Evolutionary conservation across 2,113 vertebrate species (phyloP).

Genomic region (Oriolus oriolus): DNA sequence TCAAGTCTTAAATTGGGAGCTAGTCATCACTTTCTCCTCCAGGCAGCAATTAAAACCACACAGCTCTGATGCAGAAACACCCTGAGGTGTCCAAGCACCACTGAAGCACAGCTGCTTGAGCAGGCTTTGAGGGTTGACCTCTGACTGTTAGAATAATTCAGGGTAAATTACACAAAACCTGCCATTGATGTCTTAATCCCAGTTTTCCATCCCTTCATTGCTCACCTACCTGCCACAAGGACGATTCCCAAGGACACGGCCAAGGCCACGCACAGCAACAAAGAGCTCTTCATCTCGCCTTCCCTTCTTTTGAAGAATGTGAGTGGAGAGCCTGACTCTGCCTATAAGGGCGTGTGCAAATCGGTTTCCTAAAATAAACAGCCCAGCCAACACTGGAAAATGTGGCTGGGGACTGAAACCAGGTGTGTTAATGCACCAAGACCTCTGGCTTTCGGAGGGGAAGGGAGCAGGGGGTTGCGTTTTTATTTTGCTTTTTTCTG

Average conservation of each 20-base stretch:
- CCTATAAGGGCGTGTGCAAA: constrained; percentile 65
- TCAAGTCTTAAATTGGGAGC: neutral
- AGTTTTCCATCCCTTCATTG: neutral
- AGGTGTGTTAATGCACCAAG: neutral
- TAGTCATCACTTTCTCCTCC: neutral
- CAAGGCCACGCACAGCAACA: constrained; percentile 35
- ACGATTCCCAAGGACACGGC: constrained; percentile 33
- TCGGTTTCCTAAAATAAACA: constrained; percentile 73
- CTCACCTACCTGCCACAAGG: constrained; percentile 73
- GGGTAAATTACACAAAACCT: accelerated
- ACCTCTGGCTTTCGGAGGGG: neutral
- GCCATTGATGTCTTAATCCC: neutral
- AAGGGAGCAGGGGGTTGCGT: neutral
- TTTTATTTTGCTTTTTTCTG: neutral
- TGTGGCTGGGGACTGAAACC: constrained; percentile 57
- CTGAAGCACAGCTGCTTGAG: neutral
- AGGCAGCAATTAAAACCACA: neutral
- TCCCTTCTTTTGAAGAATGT: constrained; percentile 59
- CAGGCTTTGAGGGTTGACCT: neutral
- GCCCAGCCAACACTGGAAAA: neutral
- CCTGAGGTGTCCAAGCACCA: neutral
- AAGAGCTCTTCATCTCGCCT: constrained; percentile 69
- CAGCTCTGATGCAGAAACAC: neutral
- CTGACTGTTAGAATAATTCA: neutral
- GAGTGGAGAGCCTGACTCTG: neutral